Evolutionary conservation across 1,140 invertebrate genomes (phyloP).

Genomic region (Heterodera schachtii): DNA sequence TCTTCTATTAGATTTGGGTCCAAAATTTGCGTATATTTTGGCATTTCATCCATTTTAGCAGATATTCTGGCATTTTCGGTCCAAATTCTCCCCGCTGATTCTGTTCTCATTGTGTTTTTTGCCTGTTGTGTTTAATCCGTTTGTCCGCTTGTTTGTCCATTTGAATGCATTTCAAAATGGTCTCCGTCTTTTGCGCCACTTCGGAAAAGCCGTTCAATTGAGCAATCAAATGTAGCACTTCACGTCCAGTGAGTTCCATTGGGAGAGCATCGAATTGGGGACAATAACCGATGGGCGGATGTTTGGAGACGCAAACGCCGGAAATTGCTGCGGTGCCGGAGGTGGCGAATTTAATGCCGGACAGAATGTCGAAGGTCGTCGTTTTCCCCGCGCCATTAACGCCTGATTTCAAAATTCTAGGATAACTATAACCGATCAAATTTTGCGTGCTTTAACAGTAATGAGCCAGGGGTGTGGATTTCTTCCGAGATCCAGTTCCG

Average conservation of each 20-base stretch:
- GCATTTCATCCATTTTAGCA: too few species aligned
- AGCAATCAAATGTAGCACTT: conserved; percentile 43
- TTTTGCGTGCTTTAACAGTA: too few species aligned
- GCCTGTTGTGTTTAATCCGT: conserved; percentile 39
- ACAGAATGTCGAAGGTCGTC: conserved; percentile 55
- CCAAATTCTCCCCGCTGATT: too few species aligned
- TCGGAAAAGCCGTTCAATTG: conserved; percentile 50
- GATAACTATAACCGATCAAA: too few species aligned
- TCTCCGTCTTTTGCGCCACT: conserved; percentile 32
- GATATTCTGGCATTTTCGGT: too few species aligned
- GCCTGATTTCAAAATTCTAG: conserved; percentile 43
- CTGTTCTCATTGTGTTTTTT: not conserved
- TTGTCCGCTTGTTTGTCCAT: conserved; percentile 48
- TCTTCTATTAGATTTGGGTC: too few species aligned
- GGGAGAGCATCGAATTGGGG: conserved; percentile 56
- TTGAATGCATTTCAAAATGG: conserved; percentile 38
- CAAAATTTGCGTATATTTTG: too few species aligned
- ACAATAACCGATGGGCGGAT: conserved; percentile 52
- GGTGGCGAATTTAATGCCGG: conserved; percentile 39
- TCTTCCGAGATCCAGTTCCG: too few species aligned
- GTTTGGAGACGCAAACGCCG: conserved; percentile 44
- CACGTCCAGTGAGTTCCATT: conserved; percentile 47
- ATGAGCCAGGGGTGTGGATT: too few species aligned
- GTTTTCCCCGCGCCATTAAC: conserved; percentile 58
- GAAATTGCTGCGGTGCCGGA: conserved; percentile 40